A percentile compares a stretch with the other conserved stretches of the same genome.
Evolutionary conservation across 2,888 invertebrate genomes (phyloP).

Genomic region (Apotomis betuletana): DNA sequence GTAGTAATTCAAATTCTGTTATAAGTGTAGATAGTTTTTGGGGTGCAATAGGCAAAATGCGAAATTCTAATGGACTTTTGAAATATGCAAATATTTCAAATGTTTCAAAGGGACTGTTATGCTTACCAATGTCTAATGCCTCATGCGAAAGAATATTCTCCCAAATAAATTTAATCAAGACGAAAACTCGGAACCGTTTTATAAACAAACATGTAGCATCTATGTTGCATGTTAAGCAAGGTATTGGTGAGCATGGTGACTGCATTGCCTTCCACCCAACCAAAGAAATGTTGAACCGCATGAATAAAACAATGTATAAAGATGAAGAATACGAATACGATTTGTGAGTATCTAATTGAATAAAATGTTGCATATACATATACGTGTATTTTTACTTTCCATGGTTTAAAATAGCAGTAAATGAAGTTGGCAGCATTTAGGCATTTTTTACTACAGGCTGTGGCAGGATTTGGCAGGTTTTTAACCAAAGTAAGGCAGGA

Average conservation of each 20-base stretch:
- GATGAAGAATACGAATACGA: conserved; percentile 11
- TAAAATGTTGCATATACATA: no score
- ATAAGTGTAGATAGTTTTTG: conserved; percentile 40
- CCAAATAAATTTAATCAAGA: not conserved
- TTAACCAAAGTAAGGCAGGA: no score
- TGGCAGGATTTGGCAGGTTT: no score
- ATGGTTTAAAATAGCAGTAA: not conserved
- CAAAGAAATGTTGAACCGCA: conserved; percentile 15
- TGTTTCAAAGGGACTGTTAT: not conserved
- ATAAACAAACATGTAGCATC: not conserved
- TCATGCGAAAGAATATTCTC: conserved; percentile 17
- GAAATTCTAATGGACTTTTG: not conserved
- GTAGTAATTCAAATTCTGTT: conserved; percentile 33
- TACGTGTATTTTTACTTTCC: not conserved
- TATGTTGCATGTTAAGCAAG: not conserved
- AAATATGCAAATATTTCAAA: conserved; percentile 10
- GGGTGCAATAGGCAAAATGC: conserved; percentile 26
- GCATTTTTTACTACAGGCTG: not conserved
- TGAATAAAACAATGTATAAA: conserved; percentile 23
- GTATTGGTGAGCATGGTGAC: not conserved
- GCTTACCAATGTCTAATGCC: conserved; percentile 10
- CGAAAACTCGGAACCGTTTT: not conserved
- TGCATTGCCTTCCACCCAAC: conserved; percentile 10
- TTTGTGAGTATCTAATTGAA: conserved; percentile 12
- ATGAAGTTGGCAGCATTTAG: no score